phyloP scores from a whole-genome alignment of 2,888 invertebrate species.

The Gandaritis pyraliata region DNA sequence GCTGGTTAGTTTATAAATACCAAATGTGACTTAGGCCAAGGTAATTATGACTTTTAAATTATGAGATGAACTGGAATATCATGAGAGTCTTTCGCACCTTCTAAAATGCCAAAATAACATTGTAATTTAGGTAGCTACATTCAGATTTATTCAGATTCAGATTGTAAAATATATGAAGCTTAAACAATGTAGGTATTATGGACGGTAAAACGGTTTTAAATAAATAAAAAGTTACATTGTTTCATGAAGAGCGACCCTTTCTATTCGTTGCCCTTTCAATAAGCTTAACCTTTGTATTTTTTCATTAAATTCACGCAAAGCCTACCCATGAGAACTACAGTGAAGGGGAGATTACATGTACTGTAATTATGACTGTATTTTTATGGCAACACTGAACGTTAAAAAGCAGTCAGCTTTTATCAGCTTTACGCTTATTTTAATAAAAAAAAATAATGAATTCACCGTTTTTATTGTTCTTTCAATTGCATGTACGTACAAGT shows the following conservation, averaged over 20 bases:
- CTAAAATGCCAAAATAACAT: too few relatives aligned
- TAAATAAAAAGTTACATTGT: constrained; percentile 26
- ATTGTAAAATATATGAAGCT: neutral
- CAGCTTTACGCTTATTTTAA: constrained; percentile 24
- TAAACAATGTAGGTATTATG: neutral
- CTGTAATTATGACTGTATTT: constrained; percentile 41
- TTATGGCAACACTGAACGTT: constrained; percentile 36
- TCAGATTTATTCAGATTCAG: too few relatives aligned
- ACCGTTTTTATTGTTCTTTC: neutral
- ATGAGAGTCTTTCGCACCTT: too few relatives aligned
- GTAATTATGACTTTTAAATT: too few relatives aligned
- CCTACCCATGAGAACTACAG: constrained; percentile 41
- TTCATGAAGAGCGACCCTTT: constrained; percentile 34
- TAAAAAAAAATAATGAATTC: neutral
- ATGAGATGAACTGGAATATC: too few relatives aligned
- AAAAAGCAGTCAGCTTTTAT: constrained; percentile 32
- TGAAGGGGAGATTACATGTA: constrained; percentile 44
- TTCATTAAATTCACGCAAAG: constrained; percentile 41
- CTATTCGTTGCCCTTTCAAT: constrained; percentile 56
- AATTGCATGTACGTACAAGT: too few relatives aligned
- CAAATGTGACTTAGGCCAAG: too few relatives aligned
- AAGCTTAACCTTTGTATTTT: constrained; percentile 50
- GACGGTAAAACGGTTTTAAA: constrained; percentile 9
- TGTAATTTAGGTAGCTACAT: too few relatives aligned
- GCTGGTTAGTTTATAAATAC: too few relatives aligned